A percentile compares a stretch with the other conserved stretches of the same genome.
phyloP scores from a whole-genome alignment of 2,797 vertebrate species.

The Leptoclinus maculatus region DNA sequence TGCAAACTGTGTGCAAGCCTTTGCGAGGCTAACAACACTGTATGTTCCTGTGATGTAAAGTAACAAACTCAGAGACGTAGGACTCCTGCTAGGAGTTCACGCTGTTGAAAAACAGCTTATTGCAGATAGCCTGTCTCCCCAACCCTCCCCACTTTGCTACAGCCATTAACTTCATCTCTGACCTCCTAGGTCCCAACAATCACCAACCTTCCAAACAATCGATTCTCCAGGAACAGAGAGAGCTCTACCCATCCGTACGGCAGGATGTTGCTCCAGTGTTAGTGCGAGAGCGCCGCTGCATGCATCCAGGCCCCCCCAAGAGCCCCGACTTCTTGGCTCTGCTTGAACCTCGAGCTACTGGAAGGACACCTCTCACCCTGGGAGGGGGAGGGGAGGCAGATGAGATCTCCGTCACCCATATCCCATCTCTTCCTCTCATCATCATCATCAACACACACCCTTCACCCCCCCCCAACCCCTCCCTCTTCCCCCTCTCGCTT shows the following conservation, averaged over 20 bases:
- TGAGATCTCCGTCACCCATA: conserved; percentile 57
- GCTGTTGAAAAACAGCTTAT: not conserved
- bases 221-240: conserved; percentile 2
- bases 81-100: conserved; percentile 11
- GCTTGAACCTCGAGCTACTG: conserved; percentile 29
- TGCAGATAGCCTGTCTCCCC: not conserved
- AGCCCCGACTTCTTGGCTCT: conserved; percentile 52
- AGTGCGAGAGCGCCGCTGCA: not conserved
- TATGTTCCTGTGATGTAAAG: not conserved
- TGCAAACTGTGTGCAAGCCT: not conserved
- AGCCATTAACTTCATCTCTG: conserved; percentile 34
- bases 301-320: conserved; percentile 9
- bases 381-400: conserved; percentile 11
- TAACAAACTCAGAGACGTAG: conserved; percentile 12
- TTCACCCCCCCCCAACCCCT: conserved; percentile 35
- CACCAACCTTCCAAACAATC: conserved; percentile 31
- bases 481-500: conserved; percentile 45
- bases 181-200: conserved; percentile 40
- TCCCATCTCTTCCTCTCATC: conserved; percentile 55
- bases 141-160: conserved; percentile 8
- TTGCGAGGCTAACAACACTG: not conserved
- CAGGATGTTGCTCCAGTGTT: conserved; percentile 17
- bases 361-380: conserved; percentile 37
- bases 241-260: conserved; percentile 9
- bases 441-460: conserved; percentile 41